phyloP scores from a whole-genome alignment of 2,888 invertebrate genomes.

The Cephus runcator region DNA sequence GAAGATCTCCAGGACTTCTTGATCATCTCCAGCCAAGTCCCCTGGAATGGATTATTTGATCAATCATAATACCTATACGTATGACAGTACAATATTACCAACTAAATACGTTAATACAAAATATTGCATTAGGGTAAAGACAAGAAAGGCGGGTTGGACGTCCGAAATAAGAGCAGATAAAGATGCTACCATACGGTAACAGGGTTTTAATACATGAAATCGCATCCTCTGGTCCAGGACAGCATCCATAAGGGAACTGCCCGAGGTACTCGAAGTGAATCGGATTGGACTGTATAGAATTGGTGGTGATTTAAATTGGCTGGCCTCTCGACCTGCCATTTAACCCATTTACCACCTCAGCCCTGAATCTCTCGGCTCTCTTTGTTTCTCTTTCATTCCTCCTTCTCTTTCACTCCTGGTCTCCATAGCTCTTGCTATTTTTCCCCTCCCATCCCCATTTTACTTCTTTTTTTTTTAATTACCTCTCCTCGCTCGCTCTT shows the following conservation, averaged over 20 bases:
- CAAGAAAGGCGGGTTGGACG: not conserved
- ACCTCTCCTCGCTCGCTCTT: conserved; percentile 2
- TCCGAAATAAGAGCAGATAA: not conserved
- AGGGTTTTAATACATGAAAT: not conserved
- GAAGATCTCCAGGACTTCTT: too few species aligned
- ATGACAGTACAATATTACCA: not conserved
- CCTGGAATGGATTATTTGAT: too few species aligned
- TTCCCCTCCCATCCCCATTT: not conserved
- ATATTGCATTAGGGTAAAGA: not conserved
- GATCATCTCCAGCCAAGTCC: too few species aligned
- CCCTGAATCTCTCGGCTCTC: conserved; percentile 1
- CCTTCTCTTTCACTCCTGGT: not conserved
- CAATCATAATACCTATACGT: too few species aligned
- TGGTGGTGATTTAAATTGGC: conserved; percentile 49
- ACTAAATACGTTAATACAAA: not conserved
- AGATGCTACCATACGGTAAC: not conserved
- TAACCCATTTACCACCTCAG: conserved; percentile 45
- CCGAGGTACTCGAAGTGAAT: conserved; percentile 32
- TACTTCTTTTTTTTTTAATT: not conserved
- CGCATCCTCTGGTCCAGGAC: not conserved
- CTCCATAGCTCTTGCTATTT: not conserved
- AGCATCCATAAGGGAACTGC: not conserved
- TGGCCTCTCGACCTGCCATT: conserved; percentile 41
- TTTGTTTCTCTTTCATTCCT: not conserved
- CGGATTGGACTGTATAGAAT: conserved; percentile 36